Conservation (phyloP, 2,113 vertebrate species). For the Meleagris gallopavo region DNA sequence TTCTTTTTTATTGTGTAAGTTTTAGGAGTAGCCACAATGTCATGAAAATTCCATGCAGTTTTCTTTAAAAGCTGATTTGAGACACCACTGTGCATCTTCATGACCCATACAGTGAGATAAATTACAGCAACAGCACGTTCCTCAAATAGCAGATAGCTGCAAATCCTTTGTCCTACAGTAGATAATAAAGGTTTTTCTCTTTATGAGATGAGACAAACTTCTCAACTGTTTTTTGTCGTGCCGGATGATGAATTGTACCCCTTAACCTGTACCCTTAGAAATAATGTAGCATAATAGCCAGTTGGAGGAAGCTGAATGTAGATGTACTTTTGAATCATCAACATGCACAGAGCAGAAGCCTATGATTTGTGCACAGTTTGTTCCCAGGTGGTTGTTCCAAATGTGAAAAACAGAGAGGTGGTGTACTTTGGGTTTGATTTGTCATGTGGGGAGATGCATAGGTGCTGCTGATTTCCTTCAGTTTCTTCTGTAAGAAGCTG, state of each 20-base stretch:
- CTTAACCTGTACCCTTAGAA: background rate
- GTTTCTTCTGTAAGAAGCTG: background rate
- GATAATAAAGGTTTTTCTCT: conserved; percentile 67
- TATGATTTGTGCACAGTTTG: conserved; percentile 32
- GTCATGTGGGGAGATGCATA: background rate
- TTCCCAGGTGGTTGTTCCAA: conserved; percentile 63
- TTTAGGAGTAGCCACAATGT: conserved; percentile 65
- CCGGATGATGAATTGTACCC: background rate
- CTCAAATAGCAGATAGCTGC: conserved; percentile 68
- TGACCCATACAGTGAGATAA: conserved; percentile 73
- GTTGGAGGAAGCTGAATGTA: background rate
- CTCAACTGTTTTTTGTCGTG: conserved; percentile 33
- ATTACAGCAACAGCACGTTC: conserved; percentile 73
- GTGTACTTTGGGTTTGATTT: conserved; percentile 45
- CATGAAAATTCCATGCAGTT: conserved; percentile 73
- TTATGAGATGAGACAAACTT: conserved; percentile 57
- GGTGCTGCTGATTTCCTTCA: conserved; percentile 17
- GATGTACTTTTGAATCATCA: background rate
- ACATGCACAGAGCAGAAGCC: conserved; percentile 9
- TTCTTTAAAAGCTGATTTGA: conserved; percentile 75
- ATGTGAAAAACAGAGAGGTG: conserved; percentile 63
- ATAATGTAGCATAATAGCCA: conserved; percentile 5
- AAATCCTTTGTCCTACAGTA: conserved; percentile 69
- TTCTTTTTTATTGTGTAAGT: conserved; percentile 14
- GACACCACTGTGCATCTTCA: conserved; percentile 68